phyloP scores from a whole-genome alignment of 2,888 invertebrate genomes.

The Cremastinae sp. region DNA sequence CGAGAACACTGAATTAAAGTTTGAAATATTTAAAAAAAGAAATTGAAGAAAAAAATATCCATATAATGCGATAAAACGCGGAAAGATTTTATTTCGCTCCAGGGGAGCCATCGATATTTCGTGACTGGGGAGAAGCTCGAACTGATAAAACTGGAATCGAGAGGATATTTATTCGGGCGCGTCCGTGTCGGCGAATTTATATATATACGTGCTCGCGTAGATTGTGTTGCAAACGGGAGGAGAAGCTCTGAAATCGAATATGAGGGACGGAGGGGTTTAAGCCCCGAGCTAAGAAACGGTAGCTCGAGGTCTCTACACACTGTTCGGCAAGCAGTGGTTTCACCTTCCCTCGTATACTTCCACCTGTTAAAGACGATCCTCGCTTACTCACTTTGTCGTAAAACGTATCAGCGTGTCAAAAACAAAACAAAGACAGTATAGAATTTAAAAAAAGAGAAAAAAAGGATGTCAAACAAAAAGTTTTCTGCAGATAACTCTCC shows the following conservation, averaged over 20 bases:
- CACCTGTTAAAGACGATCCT: slow-evolving; percentile 67
- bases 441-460: not conserved
- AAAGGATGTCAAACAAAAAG: not conserved
- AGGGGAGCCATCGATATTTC: slow-evolving; percentile 7
- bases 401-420: not conserved
- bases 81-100: too few species aligned
- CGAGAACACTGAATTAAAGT: too few species aligned
- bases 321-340: slow-evolving; percentile 69
- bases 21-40: too few species aligned
- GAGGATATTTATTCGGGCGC: not conserved
- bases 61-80: too few species aligned
- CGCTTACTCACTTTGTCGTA: slow-evolving; percentile 57
- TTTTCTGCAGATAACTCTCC: too few species aligned
- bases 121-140: slow-evolving; percentile 23
- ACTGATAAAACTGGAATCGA: slow-evolving; percentile 16
- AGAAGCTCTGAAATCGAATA: slow-evolving; percentile 74
- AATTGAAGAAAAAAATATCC: too few species aligned
- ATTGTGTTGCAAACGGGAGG: slow-evolving; percentile 32
- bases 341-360: slow-evolving; percentile 67
- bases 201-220: slow-evolving; percentile 1
- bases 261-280: slow-evolving; percentile 71
- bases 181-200: not conserved
- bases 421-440: too few species aligned
- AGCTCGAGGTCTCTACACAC: slow-evolving; percentile 63
- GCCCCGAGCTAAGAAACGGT: slow-evolving; percentile 70